Evolutionary conservation across 1,140 invertebrate species (phyloP).

Genomic region (Diprion similis): DNA sequence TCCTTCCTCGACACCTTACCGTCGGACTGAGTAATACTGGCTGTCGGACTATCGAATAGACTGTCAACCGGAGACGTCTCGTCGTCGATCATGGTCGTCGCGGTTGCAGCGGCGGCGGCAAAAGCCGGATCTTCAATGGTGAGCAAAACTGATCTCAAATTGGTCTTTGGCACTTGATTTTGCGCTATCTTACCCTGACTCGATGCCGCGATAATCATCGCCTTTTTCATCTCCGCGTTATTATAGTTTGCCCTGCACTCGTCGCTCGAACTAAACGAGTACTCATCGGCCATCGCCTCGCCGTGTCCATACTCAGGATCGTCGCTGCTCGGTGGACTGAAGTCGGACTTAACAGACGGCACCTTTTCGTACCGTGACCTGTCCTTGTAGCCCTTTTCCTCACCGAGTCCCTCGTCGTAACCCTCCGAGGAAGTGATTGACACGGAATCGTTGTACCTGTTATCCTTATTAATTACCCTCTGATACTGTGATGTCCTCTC

Average conservation of each 20-base stretch:
- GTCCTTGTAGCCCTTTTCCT: constrained; percentile 63
- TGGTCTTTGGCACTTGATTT: constrained; percentile 48
- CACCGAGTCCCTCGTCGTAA: constrained; percentile 61
- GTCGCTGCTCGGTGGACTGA: constrained; percentile 59
- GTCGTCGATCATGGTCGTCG: constrained; percentile 73
- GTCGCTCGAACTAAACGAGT: constrained; percentile 66
- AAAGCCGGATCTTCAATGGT: constrained; percentile 79
- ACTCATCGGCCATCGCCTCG: constrained; percentile 73
- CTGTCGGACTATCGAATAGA: constrained; percentile 74
- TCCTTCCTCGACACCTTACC: constrained; percentile 52
- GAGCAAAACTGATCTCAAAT: constrained; percentile 57
- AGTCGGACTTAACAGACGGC: constrained; percentile 51
- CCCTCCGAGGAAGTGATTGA: constrained; percentile 63
- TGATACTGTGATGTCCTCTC: constrained; percentile 65
- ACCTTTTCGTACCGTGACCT: constrained; percentile 58
- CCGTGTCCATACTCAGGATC: constrained; percentile 67
- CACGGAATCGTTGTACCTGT: constrained; percentile 55
- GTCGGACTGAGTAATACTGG: constrained; percentile 56
- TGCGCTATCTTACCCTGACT: constrained; percentile 29
- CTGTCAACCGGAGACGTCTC: constrained; percentile 83
- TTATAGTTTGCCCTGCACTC: constrained; percentile 53
- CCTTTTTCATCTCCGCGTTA: constrained; percentile 11
- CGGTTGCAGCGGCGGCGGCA: constrained; percentile 74
- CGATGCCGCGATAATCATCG: constrained; percentile 18
- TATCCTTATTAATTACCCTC: constrained; percentile 55